Conservation (phyloP, 2,797 vertebrate species). For the Cynopterus sphinx region DNA sequence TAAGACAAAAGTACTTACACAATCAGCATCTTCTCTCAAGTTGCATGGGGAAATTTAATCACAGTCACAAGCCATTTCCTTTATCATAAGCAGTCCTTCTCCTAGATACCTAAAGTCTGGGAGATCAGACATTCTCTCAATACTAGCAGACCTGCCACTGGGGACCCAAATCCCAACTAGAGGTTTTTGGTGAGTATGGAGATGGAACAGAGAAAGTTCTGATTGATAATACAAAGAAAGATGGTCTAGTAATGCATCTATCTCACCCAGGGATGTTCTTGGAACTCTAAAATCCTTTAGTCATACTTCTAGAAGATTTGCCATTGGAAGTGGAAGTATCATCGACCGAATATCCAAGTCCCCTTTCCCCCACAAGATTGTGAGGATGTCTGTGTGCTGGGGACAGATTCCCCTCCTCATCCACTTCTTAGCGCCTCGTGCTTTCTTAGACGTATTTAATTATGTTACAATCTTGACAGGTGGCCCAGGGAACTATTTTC, state of each 20-base stretch:
- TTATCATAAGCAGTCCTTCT: neutral
- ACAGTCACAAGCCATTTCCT: neutral
- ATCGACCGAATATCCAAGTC: neutral
- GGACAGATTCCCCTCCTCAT: accelerated
- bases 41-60: neutral
- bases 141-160: neutral
- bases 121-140: neutral
- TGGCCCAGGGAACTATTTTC: neutral
- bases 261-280: neutral
- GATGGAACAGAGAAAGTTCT: neutral
- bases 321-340: neutral
- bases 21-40: neutral
- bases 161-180: neutral
- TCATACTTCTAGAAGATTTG: neutral
- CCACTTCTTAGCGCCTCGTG: neutral
- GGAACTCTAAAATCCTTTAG: neutral
- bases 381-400: neutral
- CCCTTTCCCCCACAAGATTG: neutral
- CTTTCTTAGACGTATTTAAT: neutral
- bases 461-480: neutral
- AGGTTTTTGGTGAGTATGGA: neutral
- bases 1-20: neutral
- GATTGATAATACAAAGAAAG: neutral
- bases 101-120: neutral
- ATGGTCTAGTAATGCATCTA: neutral